A percentile compares a stretch with the other conserved stretches of the same genome.
These are phyloP conservation scores for Sylvietta virens DNA, from an alignment of 2,113 vertebrate species.

Conservation along the genomic window DNA sequence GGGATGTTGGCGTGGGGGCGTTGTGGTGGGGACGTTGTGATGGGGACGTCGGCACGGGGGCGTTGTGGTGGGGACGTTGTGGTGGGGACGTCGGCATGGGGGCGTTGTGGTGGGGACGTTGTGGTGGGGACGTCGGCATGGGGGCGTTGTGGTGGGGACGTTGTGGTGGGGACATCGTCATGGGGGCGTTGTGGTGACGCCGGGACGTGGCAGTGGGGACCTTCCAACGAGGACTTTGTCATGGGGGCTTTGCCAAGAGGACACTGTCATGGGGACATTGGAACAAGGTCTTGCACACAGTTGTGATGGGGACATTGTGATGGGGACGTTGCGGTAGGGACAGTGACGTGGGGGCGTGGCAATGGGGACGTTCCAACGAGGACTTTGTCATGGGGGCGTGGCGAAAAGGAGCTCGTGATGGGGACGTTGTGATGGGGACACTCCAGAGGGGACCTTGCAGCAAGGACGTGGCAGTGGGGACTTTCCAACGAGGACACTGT, in stretches of 20 bases:
- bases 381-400: fast-evolving
- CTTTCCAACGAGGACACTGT: fast-evolving
- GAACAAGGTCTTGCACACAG: no score
- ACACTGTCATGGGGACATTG: neutral
- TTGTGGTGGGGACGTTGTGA: no score
- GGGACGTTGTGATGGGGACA: neutral
- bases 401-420: no score
- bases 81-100: no score
- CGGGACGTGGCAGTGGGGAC: no score
- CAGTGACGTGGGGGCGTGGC: fast-evolving
- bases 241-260: fast-evolving
- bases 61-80: fast-evolving
- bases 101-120: no score
- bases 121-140: no score
- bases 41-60: no score
- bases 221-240: fast-evolving
- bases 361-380: fast-evolving
- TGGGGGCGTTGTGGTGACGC: fast-evolving
- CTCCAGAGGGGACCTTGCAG: neutral
- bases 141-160: no score
- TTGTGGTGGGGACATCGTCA: neutral
- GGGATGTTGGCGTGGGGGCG: fast-evolving
- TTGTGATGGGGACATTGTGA: fast-evolving
- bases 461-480: fast-evolving
- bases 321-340: fast-evolving